Evolutionary conservation across 1,140 invertebrate genomes (phyloP).

Genomic region (Sycophila sp.): DNA sequence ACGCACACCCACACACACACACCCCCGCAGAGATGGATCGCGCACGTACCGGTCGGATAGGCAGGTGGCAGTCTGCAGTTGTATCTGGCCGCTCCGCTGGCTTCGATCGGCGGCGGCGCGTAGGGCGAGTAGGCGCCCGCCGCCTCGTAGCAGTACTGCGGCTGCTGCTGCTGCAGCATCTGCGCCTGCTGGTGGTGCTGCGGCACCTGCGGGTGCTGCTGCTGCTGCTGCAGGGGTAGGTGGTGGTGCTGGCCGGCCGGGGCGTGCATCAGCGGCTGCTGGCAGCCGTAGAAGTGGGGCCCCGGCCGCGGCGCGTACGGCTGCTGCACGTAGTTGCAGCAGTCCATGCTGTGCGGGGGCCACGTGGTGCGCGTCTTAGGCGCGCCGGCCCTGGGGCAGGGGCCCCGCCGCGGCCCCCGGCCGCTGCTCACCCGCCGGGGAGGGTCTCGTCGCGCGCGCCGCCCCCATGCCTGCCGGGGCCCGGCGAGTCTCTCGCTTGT

Average conservation of each 20-base stretch:
- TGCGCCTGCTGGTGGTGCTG: constrained; percentile 1
- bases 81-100: constrained; percentile 53
- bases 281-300: constrained; percentile 49
- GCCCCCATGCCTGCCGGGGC: background rate
- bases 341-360: constrained; percentile 61
- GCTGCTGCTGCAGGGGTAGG: background rate
- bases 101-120: constrained; percentile 52
- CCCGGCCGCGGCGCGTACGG: constrained; percentile 54
- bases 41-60: constrained; percentile 54
- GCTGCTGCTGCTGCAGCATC: constrained; percentile 49
- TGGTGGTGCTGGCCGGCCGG: constrained; percentile 19
- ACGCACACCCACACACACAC: background rate
- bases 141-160: constrained; percentile 61
- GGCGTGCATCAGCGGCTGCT: constrained; percentile 45
- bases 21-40: background rate
- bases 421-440: background rate
- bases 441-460: background rate
- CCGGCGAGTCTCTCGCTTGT: background rate
- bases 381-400: no score
- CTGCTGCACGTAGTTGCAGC: constrained; percentile 68
- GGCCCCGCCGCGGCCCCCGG: no score
- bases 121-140: constrained; percentile 50
- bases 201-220: background rate
- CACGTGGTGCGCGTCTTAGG: no score
- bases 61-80: constrained; percentile 53